Evolutionary conservation across 1,140 invertebrate species (phyloP), one percentile per base, ranked within the genome.

Genomic region (Trachelipus rathkii): DNA sequence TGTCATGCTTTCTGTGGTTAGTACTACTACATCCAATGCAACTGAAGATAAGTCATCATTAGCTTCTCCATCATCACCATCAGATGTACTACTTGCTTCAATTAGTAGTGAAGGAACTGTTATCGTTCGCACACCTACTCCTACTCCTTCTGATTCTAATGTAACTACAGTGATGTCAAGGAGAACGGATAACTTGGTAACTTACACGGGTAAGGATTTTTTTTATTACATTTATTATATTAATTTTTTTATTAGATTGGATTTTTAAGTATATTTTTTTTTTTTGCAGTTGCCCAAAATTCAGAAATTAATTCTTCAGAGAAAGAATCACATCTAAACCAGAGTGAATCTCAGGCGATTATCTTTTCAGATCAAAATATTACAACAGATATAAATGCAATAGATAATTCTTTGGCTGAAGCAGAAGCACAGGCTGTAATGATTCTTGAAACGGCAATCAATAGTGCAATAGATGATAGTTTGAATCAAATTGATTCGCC

Each of bases 41-140:
- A 19, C 46, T 9, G 46, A 74, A n/a, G 33, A n/a, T 33, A 19
- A 19, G 43, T 10, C 69, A 71, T 10, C 69, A 24, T 13, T 43
- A n/a, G 11, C 13, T 71, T 23, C 43, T 0, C 13, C 10, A 33
- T 15, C 72, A n/a, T 11, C 44, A 10, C 23, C 23, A 15, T 68
- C 50, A 13, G 19, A 68, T 68, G 53, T 75, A 24, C 33, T 75
- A 11, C 73, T 81, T 73, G 80, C 80, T 44, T 81, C 80, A 15
- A 81, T 81, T 71, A 77, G 77, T 50, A 81, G 77, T 76, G 80
- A 81, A 73, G 80, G 76, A 33, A 81, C 80, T 44, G 80, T 81
- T 46, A 81, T 81, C 68, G 80, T 81, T 23, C 80, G 80, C 66
- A 81, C 80, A 50, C 80, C 80, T 21, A 81, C 80, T 24, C 80